These are phyloP conservation scores for Hymenopus coronatus DNA, from an alignment of 2,888 invertebrate species.

Conservation along the genomic window DNA sequence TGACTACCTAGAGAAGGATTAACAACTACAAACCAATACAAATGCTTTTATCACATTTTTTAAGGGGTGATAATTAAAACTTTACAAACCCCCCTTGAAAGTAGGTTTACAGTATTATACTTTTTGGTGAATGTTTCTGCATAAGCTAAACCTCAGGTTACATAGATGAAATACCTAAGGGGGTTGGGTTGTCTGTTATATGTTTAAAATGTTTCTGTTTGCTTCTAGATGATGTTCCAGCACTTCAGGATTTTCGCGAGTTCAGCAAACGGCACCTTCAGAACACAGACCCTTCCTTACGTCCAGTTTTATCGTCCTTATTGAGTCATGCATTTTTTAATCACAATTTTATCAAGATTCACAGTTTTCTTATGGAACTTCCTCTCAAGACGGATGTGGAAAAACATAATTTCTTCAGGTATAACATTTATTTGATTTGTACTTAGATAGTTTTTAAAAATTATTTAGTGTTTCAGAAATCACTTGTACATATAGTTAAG, in stretches of 20 bases:
- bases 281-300: conserved; percentile 59
- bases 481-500: no score
- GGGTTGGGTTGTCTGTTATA: neutral
- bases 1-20: no score
- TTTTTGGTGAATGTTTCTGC: no score
- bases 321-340: conserved; percentile 75
- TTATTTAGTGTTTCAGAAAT: no score
- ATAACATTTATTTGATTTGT: neutral
- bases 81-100: no score
- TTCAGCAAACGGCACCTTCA: conserved; percentile 68
- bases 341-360: conserved; percentile 79
- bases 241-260: conserved; percentile 65
- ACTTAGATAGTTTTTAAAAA: no score
- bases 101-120: no score
- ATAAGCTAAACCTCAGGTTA: no score
- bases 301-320: conserved; percentile 66
- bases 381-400: conserved; percentile 75
- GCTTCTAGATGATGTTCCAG: conserved; percentile 63
- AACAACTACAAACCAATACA: no score
- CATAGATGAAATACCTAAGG: no score
- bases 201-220: conserved; percentile 18
- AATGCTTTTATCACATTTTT: no score
- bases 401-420: conserved; percentile 74
- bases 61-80: no score
- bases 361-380: conserved; percentile 77